Evolutionary conservation across 2,797 vertebrate genomes (phyloP), one percentile per base, ranked within the genome.

Genomic region (Cichlasoma orientale): DNA sequence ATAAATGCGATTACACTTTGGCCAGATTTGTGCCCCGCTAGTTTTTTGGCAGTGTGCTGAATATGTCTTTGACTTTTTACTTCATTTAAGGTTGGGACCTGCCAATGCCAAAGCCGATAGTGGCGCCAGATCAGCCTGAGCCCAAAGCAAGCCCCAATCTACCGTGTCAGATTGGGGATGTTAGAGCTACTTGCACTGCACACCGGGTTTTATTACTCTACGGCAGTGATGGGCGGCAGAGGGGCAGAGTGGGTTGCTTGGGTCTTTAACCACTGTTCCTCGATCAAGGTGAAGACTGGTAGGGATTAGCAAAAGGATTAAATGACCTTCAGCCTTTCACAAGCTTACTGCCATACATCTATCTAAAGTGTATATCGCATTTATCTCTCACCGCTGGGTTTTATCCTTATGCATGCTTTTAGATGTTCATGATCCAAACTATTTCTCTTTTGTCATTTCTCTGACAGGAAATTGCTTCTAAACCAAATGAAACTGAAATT

Each of bases 341-440:
- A 36, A 55, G 78, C 63, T 87, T 80, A 88, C 72, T 79, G 72
- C 55, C 81, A 89, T 83, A 56, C 77, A 83, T 81, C 83, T 58
- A 82, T 82, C 75, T 79, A 80, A 75, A 88, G 78, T 74, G 72
- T 80, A 72, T 82, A 80, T 88, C 75, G 76, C 78, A 82, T 79
- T 80, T 83, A 86, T 85, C 75, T 79, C 31, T 50, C 74, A 84
- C 54, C 81, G 74, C 59, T 82, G 73, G 68, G 74, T 86, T 73
- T 71, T 57, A 75, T 83, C 85, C 86, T 75, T 33, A 86, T 80
- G 78, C 68, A 72, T 1, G 29, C n/a, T 74, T 75, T 76, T 63
- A 78, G 78, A 72, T 25, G 95, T 93, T 1, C 95, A 95, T 82
- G 94, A 85, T 96, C 93, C 3, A 95, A 93, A 3, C 96, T 96